Evolutionary conservation across 1,140 invertebrate species (phyloP).

Genomic region (Luehdorfia chinensis): DNA sequence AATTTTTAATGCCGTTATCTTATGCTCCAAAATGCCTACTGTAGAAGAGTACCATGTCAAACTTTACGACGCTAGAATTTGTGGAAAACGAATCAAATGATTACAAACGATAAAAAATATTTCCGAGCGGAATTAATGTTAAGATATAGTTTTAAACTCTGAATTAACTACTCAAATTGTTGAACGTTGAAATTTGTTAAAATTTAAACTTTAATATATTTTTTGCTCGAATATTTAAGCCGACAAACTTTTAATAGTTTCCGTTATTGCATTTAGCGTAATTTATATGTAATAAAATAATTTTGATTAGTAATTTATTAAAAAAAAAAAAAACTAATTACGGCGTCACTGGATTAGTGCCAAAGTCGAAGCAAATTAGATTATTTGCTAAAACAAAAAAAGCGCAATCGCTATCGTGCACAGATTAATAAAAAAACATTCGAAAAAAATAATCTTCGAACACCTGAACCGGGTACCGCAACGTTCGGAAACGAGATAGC

Average conservation of each 20-base stretch:
- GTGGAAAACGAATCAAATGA: no score
- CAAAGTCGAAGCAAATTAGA: neutral
- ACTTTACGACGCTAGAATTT: no score
- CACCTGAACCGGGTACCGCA: constrained; percentile 59
- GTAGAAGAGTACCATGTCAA: no score
- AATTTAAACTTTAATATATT: no score
- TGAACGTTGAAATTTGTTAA: no score
- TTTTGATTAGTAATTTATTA: constrained; percentile 11
- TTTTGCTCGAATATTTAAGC: no score
- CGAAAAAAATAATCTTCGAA: constrained; percentile 31
- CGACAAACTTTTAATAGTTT: constrained; percentile 10
- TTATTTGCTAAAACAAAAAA: no score
- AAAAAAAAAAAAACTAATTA: constrained; percentile 7
- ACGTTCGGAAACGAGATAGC: constrained; percentile 55
- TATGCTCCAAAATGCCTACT: constrained; percentile 18
- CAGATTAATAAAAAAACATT: constrained; percentile 28
- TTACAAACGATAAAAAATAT: no score
- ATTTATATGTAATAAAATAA: constrained; percentile 15
- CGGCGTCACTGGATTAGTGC: neutral
- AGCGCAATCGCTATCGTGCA: no score
- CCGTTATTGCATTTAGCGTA: constrained; percentile 4
- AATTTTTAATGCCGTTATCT: constrained; percentile 14
- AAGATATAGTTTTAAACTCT: no score
- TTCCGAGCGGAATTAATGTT: no score
- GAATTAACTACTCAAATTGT: no score